These are phyloP conservation scores for Suncus etruscus DNA, from an alignment of 2,113 vertebrate genomes.

Conservation along the genomic window DNA sequence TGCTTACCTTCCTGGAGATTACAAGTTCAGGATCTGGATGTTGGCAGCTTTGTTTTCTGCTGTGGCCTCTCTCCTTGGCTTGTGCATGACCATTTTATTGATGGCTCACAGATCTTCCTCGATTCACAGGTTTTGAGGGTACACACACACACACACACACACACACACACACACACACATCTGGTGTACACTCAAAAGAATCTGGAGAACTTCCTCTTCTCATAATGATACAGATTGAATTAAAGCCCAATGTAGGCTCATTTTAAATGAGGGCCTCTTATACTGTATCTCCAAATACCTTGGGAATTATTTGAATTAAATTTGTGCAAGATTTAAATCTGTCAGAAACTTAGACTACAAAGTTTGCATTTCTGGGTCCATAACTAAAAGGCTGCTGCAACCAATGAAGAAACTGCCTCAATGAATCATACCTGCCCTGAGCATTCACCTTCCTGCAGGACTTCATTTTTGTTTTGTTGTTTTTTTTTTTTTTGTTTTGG, in stretches of 20 bases:
- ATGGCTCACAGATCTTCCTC: too few species aligned
- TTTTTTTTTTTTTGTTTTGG: too few species aligned
- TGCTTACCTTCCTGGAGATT: conserved; percentile 1
- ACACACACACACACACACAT: too few species aligned
- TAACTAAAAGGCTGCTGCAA: not conserved
- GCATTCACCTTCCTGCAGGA: not conserved
- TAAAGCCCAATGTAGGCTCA: not conserved
- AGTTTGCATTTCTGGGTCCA: not conserved
- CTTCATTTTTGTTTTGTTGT: too few species aligned
- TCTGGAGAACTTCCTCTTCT: not conserved
- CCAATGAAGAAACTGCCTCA: not conserved
- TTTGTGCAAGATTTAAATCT: not conserved
- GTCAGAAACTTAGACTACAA: too few species aligned
- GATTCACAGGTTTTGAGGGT: too few species aligned
- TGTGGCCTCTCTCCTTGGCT: not conserved
- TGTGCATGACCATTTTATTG: not conserved
- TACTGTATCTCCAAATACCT: not conserved
- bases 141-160: too few species aligned
- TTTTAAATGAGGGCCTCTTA: conserved; percentile 22
- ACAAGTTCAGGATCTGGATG: not conserved
- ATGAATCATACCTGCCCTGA: not conserved
- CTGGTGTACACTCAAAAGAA: not conserved
- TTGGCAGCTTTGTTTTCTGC: not conserved
- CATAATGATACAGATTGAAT: not conserved
- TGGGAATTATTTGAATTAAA: not conserved